phyloP scores from a whole-genome alignment of 2,797 vertebrate genomes.

The Oceanodroma leucorhoa region DNA sequence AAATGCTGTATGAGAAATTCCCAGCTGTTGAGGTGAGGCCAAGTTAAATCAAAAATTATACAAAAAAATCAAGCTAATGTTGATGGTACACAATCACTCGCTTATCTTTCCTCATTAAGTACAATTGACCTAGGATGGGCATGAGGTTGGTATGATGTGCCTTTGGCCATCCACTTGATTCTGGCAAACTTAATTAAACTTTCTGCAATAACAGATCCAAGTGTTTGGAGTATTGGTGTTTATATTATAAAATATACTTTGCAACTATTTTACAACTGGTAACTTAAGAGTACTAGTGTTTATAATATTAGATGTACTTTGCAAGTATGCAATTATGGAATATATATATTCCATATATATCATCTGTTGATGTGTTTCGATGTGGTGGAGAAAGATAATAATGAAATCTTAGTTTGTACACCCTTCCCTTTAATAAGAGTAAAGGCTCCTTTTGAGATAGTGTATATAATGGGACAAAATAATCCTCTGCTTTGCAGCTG shows the following conservation, averaged over 20 bases:
- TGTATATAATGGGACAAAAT: background rate
- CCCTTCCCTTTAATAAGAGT: background rate
- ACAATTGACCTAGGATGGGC: background rate
- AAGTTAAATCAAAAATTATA: background rate
- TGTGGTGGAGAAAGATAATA: background rate
- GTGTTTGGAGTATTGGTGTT: background rate
- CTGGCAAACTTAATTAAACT: background rate
- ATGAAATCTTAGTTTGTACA: background rate
- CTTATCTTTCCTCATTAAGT: background rate
- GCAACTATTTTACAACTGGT: background rate
- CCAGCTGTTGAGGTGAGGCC: background rate
- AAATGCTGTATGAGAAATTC: background rate
- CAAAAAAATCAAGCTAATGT: background rate
- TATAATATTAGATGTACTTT: background rate
- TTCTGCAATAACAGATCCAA: background rate
- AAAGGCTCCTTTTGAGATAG: background rate
- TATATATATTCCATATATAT: background rate
- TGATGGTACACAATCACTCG: background rate
- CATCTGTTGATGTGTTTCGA: background rate
- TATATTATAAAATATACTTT: background rate
- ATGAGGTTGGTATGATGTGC: background rate
- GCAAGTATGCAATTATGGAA: background rate
- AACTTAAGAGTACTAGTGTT: background rate
- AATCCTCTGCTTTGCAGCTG: background rate
- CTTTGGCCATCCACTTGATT: background rate